Percentiles rank a stretch among this genome's conserved stretches.
Conservation (phyloP, 2,797 vertebrate genomes). For the Argentina silus region DNA sequence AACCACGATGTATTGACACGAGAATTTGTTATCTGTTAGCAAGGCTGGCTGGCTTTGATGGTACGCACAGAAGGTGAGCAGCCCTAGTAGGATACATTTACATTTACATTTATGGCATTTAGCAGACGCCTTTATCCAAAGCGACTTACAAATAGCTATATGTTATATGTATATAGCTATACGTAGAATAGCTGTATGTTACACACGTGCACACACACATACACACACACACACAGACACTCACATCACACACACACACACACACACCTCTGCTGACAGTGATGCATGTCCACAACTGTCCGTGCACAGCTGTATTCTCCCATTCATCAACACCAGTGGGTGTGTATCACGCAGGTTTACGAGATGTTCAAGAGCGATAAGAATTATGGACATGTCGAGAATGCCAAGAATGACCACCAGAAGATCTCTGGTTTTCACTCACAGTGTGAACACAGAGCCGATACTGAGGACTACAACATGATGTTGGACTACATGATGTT, state of each 20-base stretch:
- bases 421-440: conserved; percentile 11
- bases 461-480: not conserved
- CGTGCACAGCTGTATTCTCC: conserved; percentile 56
- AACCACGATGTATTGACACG: conserved; percentile 29
- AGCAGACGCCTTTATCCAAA: too few species aligned
- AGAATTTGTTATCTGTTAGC: conserved; percentile 35
- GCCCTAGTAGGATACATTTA: not conserved
- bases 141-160: not conserved
- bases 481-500: not conserved
- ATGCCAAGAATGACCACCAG: conserved; percentile 46
- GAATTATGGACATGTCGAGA: conserved; percentile 31
- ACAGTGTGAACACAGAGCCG: not conserved
- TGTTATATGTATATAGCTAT: not conserved
- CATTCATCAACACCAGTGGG: conserved; percentile 31
- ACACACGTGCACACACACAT: not conserved
- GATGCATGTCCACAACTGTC: conserved; percentile 20
- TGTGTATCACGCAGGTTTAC: conserved; percentile 31
- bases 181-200: not conserved
- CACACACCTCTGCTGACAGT: conserved; percentile 13
- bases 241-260: conserved; percentile 1
- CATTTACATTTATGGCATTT: too few species aligned
- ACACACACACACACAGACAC: not conserved
- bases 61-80: too few species aligned
- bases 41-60: conserved; percentile 7
- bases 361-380: conserved; percentile 58